Evolutionary conservation across 1,140 invertebrate genomes (phyloP).

Genomic region (Zaprionus africanus): DNA sequence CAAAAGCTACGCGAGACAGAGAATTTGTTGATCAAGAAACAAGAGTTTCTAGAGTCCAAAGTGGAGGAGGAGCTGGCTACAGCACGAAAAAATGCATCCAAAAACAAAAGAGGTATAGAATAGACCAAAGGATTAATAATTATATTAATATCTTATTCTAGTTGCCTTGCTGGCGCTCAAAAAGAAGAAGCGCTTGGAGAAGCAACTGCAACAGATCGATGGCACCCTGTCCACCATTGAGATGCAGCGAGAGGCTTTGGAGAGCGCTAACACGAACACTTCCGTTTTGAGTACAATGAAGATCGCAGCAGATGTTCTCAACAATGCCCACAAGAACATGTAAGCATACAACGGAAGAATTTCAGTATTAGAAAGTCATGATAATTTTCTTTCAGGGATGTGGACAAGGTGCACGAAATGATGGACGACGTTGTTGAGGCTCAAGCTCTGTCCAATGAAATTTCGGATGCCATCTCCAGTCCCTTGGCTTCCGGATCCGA

Average conservation of each 20-base stretch:
- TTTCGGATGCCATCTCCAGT: constrained; percentile 99
- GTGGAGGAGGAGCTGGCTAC: constrained; percentile 94
- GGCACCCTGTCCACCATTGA: constrained; percentile 99
- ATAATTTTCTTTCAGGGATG: constrained; percentile 89
- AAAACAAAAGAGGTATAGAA: constrained; percentile 96
- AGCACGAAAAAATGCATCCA: constrained; percentile 97
- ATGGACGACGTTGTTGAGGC: constrained; percentile 99
- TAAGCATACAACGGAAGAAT: constrained; percentile 85
- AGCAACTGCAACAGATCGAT: constrained; percentile 99
- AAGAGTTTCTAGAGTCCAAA: constrained; percentile 98
- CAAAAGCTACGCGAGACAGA: constrained; percentile 98
- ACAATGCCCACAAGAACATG: constrained; percentile 98
- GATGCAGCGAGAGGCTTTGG: constrained; percentile 98
- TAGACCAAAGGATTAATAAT: constrained; percentile 1
- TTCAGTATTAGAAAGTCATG: constrained; percentile 6
- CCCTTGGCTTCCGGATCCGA: constrained; percentile 97
- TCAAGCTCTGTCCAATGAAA: constrained; percentile 99
- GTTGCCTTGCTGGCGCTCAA: constrained; percentile 98
- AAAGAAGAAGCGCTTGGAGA: constrained; percentile 98
- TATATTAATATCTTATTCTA: constrained; percentile 84
- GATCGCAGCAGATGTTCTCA: constrained; percentile 97
- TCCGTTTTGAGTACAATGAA: constrained; percentile 99
- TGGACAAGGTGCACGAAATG: constrained; percentile 99
- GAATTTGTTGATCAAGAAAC: constrained; percentile 99
- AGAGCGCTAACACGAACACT: constrained; percentile 99